Conservation (phyloP, 1,140 invertebrate genomes). For the Maconellicoccus hirsutus region DNA sequence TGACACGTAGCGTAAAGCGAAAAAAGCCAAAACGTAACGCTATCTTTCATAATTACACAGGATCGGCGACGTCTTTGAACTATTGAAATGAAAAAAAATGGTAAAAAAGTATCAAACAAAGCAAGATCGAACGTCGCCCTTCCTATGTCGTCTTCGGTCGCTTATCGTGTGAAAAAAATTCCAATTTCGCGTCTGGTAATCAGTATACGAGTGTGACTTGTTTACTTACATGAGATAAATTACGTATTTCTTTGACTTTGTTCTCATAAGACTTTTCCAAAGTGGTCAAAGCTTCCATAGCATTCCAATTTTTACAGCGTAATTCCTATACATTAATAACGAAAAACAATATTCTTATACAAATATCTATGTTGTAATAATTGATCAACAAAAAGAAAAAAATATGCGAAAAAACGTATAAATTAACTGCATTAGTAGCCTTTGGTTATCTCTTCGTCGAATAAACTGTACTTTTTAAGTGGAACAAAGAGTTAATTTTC, state of each 20-base stretch:
- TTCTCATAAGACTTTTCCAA: slow-evolving; percentile 45
- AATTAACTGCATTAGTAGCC: too few relatives aligned
- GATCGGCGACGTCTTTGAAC: too few relatives aligned
- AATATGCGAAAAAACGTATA: not conserved
- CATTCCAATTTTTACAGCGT: slow-evolving; percentile 74
- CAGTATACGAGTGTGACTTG: not conserved
- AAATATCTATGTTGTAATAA: not conserved
- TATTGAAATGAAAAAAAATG: too few relatives aligned
- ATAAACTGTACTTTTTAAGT: not conserved
- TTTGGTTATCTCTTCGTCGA: too few relatives aligned
- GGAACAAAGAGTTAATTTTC: not conserved
- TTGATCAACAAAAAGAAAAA: not conserved
- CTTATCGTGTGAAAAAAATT: too few relatives aligned
- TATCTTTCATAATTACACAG: not conserved
- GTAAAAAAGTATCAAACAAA: too few relatives aligned
- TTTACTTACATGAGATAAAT: slow-evolving; percentile 18
- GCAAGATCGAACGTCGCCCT: too few relatives aligned
- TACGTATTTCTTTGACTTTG: slow-evolving; percentile 37
- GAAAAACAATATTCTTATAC: not conserved
- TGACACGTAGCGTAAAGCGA: not conserved
- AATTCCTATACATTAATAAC: slow-evolving; percentile 50
- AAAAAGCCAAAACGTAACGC: not conserved
- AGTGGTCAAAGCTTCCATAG: slow-evolving; percentile 69
- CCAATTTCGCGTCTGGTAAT: too few relatives aligned
- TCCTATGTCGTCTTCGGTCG: too few relatives aligned